phyloP scores from a whole-genome alignment of 2,113 vertebrate species.

The Meleagris gallopavo region DNA sequence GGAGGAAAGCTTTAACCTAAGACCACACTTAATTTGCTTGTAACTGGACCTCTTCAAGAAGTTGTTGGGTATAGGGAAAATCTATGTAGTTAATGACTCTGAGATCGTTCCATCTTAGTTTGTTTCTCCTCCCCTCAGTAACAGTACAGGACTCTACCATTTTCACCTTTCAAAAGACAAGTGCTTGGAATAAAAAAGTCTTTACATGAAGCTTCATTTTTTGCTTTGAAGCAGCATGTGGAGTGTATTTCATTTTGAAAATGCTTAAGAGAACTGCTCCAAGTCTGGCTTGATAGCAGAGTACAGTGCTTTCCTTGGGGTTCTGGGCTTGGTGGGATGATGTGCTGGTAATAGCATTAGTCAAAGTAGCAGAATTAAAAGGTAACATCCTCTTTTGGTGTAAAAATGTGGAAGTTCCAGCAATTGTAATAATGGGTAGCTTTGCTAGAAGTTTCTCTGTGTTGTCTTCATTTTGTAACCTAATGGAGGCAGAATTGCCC shows the following conservation, averaged over 20 bases:
- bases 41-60: not conserved
- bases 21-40: slow-evolving; percentile 11
- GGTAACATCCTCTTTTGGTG: not conserved
- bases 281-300: slow-evolving; percentile 32
- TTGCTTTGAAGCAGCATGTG: slow-evolving; percentile 54
- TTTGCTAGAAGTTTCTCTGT: not conserved
- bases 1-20: not conserved
- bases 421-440: not conserved
- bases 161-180: slow-evolving; percentile 57
- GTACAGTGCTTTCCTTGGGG: slow-evolving; percentile 26
- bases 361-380: not conserved
- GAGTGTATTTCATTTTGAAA: slow-evolving; percentile 55
- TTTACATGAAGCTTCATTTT: slow-evolving; percentile 52
- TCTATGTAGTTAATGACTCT: slow-evolving; percentile 17
- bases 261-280: slow-evolving; percentile 40
- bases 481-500: not conserved
- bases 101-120: not conserved
- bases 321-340: slow-evolving; percentile 5
- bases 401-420: not conserved
- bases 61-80: not conserved
- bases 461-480: not conserved
- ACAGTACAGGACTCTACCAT: slow-evolving; percentile 55
- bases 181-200: slow-evolving; percentile 46
- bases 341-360: not conserved
- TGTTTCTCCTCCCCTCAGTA: not conserved